Base-by-base conservation (phyloP, 1,140 invertebrate species). In the Lerema accius region DNA sequence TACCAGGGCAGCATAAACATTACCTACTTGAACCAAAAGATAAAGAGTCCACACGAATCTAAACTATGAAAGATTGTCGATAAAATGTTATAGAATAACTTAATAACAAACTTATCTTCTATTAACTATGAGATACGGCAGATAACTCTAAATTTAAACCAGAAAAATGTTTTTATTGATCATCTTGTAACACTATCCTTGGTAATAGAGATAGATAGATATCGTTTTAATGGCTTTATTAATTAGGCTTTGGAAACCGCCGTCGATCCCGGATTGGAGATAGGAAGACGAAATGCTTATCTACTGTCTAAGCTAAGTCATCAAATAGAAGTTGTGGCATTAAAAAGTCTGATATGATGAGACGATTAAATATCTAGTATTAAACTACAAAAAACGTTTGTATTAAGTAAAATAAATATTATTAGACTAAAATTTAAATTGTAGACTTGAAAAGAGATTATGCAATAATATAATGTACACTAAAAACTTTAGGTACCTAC, bases 171-270 rank as follows among this genome's bases (percentile, higher is more conserved):
- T 46, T 45, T 32, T 45, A n/a, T 17, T 46, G n/a, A 46, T 46
- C n/a, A 23, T 10, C 43, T 23, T 23, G 43, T 46, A 23, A 46
- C 17, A 11, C 15, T 23, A 46, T 46, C 15, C 15, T 13, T 23
- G 11, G 16, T 46, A 23, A 46, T 46, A 23, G n/a, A n/a, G n/a
- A n/a, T 23, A 46, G 17, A 45, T 45, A 45, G 10, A n/a, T 19
- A 45, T 45, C 42, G 4, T n/a, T 46, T 46, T 23, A 23, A 46
- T 46, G 17, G 15, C 17, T 46, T 23, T 46, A 46, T 46, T 46
- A 46, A 46, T 46, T 46, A 23, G 43, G 9, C 3, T 0, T 11
- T 4, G 40, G 14, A 23, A 32, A 7, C 28, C 9, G 13, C 40
- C 40, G 43, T 9, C 43, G 43, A 46, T 23, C 19, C 43, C 10